These are phyloP conservation scores for Cyphomyrus plagiostoma DNA, from an alignment of 2,113 vertebrate genomes.

Conservation along the genomic window DNA sequence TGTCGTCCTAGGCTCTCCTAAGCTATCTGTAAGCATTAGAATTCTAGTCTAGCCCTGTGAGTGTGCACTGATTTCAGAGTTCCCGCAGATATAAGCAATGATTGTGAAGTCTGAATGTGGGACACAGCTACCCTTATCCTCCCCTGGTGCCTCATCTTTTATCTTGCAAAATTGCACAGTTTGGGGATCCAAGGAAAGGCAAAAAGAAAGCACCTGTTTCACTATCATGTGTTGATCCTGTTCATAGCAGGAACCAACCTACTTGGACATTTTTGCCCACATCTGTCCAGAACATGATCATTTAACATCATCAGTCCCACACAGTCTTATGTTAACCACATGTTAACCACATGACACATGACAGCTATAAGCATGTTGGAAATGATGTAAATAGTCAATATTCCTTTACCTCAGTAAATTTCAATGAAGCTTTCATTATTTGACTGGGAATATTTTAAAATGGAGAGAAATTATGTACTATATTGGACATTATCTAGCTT, in stretches of 20 bases:
- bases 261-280: background rate
- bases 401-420: background rate
- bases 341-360: background rate
- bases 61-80: background rate
- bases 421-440: background rate
- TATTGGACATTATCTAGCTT: background rate
- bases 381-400: background rate
- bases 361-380: background rate
- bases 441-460: background rate
- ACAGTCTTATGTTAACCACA: background rate
- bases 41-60: background rate
- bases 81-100: conserved; percentile 4
- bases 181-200: background rate
- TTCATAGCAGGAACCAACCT: background rate
- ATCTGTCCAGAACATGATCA: background rate
- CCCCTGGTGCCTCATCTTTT: background rate
- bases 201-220: conserved; percentile 6
- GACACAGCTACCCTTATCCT: background rate
- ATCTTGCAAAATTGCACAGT: background rate
- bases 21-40: background rate
- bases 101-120: background rate
- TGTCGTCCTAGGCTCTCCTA: background rate
- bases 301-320: background rate
- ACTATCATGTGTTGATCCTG: background rate
- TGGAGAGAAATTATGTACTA: background rate